Base-by-base conservation (phyloP, 2,113 vertebrate species). In the Excalfactoria chinensis region DNA sequence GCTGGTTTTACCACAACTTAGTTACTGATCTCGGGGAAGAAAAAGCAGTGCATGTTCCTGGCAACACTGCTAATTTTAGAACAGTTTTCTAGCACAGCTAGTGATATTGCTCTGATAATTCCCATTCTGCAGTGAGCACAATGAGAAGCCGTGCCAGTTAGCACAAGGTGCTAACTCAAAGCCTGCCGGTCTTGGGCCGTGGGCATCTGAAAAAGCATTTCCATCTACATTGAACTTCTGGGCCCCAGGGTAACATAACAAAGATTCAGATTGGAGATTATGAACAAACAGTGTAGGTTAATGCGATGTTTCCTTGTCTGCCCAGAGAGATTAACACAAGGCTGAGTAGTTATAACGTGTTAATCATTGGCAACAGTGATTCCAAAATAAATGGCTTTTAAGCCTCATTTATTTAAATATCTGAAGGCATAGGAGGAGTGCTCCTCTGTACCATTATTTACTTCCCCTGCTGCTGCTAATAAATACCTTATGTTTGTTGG, bases 391-490 rank as follows among this genome's bases (percentile, higher is more conserved):
- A 85, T 55, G 40, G 49, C 37, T 92, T 95, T 89, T 73, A 75
- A 78, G 89, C 67, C 56, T 94, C 77, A 76, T 87, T 93, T 95
- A 66, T 90, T 96, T 89, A 93, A 85, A 88, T n/a, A 92, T 56
- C 44, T 55, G 72, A 63, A 76, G 78, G 68, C 67, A 79, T 72
- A 41, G 2, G 2, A 84, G 78, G 66, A 81, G 69, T 56, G 26
- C 12, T 80, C 44, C 89, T 51, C 28, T 28, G 9, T 53, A 26
- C 51, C 4, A 4, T 89, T 82, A 49, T 43, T 86, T 84, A 59
- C 43, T 74, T 84, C 49, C 41, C 73, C 77, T 89, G 63, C 81
- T 94, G 88, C 76, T 84, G 23, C 55, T 79, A 22, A 68, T 71
- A 82, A 93, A 75, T 79, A 53, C 17, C 55, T 87, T 72, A 0